These are phyloP conservation scores for Elephas maximus DNA, from an alignment of 2,113 vertebrate genomes.

Conservation along the genomic window DNA sequence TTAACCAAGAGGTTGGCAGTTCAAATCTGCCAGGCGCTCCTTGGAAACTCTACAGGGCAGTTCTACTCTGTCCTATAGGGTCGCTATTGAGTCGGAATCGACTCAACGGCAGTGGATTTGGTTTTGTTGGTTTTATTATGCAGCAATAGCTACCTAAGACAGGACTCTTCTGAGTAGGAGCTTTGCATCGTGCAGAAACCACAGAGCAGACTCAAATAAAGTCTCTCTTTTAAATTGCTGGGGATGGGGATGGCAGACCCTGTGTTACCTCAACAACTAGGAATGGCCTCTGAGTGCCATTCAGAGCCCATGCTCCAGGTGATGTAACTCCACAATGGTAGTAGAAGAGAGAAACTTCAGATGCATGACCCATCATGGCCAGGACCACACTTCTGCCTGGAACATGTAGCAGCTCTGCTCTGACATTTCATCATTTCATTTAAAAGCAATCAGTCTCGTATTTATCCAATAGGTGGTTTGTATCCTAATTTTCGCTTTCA, in stretches of 20 bases:
- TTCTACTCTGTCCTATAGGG: too few species aligned
- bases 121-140: not conserved
- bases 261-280: not conserved
- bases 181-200: not conserved
- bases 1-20: too few species aligned
- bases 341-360: not conserved
- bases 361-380: not conserved
- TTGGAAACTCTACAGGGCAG: too few species aligned
- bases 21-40: too few species aligned
- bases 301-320: not conserved
- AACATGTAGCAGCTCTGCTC: not conserved
- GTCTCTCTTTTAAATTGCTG: not conserved
- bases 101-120: too few species aligned
- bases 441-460: not conserved
- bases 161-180: not conserved
- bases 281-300: not conserved
- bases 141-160: not conserved
- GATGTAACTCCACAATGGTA: not conserved
- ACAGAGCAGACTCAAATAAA: not conserved
- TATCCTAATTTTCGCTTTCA: constrained; percentile 45
- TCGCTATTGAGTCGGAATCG: too few species aligned
- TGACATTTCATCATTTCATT: constrained; percentile 27
- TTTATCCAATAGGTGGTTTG: constrained; percentile 6
- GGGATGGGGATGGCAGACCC: not conserved
- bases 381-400: not conserved